Evolutionary conservation across 1,140 invertebrate genomes (phyloP).

Genomic region (Helicoverpa zea): DNA sequence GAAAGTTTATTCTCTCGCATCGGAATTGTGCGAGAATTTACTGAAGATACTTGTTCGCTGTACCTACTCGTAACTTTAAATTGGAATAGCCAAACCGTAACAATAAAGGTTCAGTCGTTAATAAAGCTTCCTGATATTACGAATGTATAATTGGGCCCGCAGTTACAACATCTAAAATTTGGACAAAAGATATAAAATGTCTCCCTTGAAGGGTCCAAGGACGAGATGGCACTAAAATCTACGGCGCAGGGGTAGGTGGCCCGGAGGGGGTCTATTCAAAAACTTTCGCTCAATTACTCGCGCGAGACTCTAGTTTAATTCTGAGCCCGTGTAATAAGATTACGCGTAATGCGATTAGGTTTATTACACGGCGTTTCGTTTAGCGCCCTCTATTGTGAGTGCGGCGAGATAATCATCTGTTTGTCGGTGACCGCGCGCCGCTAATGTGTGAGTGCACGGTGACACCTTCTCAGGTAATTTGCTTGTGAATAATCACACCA

Average conservation of each 20-base stretch:
- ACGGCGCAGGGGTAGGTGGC: not conserved
- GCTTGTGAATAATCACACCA: constrained; percentile 37
- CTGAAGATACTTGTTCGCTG: not conserved
- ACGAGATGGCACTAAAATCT: constrained; percentile 39
- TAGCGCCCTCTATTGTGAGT: constrained; percentile 50
- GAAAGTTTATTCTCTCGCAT: constrained; percentile 9
- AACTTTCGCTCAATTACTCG: constrained; percentile 60
- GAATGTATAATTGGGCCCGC: constrained; percentile 45
- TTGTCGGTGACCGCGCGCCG: constrained; percentile 15
- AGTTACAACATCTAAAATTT: constrained; percentile 47
- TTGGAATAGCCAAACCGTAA: constrained; percentile 13
- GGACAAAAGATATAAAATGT: constrained; percentile 50
- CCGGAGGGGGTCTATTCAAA: constrained; percentile 49
- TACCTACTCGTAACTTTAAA: not conserved
- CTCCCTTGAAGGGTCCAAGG: constrained; percentile 44
- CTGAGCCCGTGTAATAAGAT: constrained; percentile 55
- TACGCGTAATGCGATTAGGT: constrained; percentile 57
- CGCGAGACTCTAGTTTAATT: constrained; percentile 57
- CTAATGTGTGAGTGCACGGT: constrained; percentile 7
- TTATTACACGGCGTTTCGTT: constrained; percentile 49
- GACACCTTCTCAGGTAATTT: constrained; percentile 43
- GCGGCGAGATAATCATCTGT: constrained; percentile 48
- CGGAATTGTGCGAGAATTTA: not conserved
- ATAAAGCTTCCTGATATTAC: constrained; percentile 49
- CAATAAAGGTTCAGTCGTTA: constrained; percentile 38